A percentile compares a stretch with the other conserved stretches of the same genome.
These are phyloP conservation scores for Pteronotus mesoamericanus DNA, from an alignment of 2,797 vertebrate genomes.

Conservation along the genomic window DNA sequence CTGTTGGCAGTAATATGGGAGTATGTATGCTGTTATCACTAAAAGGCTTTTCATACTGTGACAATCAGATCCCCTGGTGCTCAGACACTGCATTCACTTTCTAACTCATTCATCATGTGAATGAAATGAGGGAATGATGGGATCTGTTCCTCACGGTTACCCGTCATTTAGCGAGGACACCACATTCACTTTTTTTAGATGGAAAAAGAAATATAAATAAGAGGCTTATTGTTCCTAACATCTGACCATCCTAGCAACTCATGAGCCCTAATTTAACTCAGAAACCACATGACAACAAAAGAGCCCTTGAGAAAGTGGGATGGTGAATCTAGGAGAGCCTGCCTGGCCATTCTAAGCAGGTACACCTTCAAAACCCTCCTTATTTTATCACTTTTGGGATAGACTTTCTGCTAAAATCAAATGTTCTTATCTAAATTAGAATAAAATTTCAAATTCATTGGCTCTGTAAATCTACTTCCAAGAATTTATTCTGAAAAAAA, in stretches of 20 bases:
- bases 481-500: neutral
- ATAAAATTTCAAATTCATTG: neutral
- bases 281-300: neutral
- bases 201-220: slow-evolving; percentile 53
- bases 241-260: slow-evolving; percentile 4
- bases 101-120: slow-evolving; percentile 71
- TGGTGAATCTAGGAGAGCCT: neutral
- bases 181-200: neutral
- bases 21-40: slow-evolving; percentile 26
- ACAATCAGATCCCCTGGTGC: slow-evolving; percentile 55
- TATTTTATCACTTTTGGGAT: neutral
- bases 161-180: slow-evolving; percentile 54
- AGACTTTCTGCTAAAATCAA: slow-evolving; percentile 28
- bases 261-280: neutral
- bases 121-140: slow-evolving; percentile 68
- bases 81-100: slow-evolving; percentile 64
- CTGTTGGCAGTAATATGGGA: slow-evolving; percentile 30
- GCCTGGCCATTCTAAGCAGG: neutral
- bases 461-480: neutral
- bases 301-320: neutral
- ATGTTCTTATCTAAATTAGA: slow-evolving; percentile 2
- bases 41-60: slow-evolving; percentile 67
- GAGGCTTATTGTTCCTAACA: slow-evolving; percentile 25
- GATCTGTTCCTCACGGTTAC: slow-evolving; percentile 55
- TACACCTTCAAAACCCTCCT: neutral